Evolutionary conservation across 2,797 vertebrate species (phyloP), one percentile per base, ranked within the genome.

Genomic region (Sebastes nivosus): DNA sequence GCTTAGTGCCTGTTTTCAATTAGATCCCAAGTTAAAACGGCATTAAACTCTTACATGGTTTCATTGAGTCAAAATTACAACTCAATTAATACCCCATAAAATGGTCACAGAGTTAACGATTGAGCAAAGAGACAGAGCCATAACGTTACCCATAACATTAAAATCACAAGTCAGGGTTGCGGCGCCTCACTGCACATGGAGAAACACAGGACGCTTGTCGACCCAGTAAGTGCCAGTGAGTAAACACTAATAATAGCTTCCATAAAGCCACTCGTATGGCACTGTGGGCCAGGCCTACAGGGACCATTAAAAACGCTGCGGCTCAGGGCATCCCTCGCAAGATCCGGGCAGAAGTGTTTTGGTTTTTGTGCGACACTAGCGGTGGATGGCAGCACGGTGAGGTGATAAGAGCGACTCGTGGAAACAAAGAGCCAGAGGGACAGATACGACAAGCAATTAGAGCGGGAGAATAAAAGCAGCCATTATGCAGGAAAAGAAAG

Each of bases 61-160:
- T 95, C 90, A 91, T 87, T 89, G 94, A 93, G 89, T 92, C 88
- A 91, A 94, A 93, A 94, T 94, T 95, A 94, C 92, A 93, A 94
- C 93, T 93, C 92, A 95, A 93, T 96, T 95, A 95, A 95, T 95
- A 93, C 93, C 92, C 90, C 90, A 91, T 95, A 94, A 95, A 95
- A 94, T 90, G 90, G 93, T 93, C 92, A 92, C 69, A 83, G 91
- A 93, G 92, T 95, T 95, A 95, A 95, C 92, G 94, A 94, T 85
- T 91, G 89, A 90, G 90, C 89, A 87, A 92, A 90, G 90, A 91
- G 87, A 92, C 93, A 86, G 93, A 86, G 88, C 90, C 89, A 90
- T 95, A 94, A 93, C 83, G 57, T 91, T 91, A 89, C 83, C 90
- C 91, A 91, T 94, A 93, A 93, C 92, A 93, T 93, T 95, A 90